Conservation (phyloP, 2,888 invertebrate species). For the Drosophila cracens region DNA sequence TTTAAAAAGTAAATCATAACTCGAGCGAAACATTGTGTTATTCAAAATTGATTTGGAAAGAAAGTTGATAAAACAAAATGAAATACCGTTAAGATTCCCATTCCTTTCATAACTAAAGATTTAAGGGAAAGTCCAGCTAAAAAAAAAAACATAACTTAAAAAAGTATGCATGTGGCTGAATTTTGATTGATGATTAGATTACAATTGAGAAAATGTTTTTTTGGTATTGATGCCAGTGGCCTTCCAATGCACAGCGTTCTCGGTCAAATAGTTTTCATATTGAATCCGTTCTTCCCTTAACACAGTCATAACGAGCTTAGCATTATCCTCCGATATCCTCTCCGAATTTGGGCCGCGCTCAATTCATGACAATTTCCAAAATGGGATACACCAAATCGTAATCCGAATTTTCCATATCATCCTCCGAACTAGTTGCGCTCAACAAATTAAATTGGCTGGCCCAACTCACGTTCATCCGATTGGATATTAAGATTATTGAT, state of each 20-base stretch:
- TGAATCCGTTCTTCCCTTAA: background rate
- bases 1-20: too few relatives aligned
- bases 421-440: background rate
- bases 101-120: too few relatives aligned
- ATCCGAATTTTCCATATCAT: background rate
- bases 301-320: background rate
- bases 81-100: too few relatives aligned
- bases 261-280: background rate
- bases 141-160: too few relatives aligned
- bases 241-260: background rate
- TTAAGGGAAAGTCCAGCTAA: too few relatives aligned
- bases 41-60: too few relatives aligned
- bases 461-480: background rate
- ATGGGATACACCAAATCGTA: background rate
- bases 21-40: too few relatives aligned
- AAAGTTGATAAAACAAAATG: too few relatives aligned
- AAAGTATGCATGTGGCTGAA: too few relatives aligned
- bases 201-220: too few relatives aligned
- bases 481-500: background rate
- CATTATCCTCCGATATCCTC: background rate
- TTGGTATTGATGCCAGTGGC: background rate
- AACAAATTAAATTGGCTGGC: background rate
- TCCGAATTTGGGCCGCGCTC: background rate
- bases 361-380: background rate
- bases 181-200: too few relatives aligned